Base-by-base conservation (phyloP, 2,888 invertebrate species). In the Epinotia ramella region DNA sequence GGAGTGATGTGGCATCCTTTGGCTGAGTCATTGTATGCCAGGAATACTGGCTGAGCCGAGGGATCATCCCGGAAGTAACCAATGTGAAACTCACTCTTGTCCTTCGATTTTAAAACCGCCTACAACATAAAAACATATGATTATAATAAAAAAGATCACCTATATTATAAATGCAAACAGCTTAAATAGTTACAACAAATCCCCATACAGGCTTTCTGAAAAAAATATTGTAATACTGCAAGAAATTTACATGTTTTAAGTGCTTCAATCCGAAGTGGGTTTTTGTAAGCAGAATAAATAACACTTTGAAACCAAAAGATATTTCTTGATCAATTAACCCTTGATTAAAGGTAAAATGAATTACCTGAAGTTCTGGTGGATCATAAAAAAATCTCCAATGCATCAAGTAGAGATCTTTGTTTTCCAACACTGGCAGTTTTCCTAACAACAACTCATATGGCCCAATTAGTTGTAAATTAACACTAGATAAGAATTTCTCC, bases 381-480 rank as follows among this genome's bases (percentile, higher is more conserved):
- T 99, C 99, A 89, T 97, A 98, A 87, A 96, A 98, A 90, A 97
- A 99, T 81, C 99, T 95, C 97, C 98, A 98, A 87, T 99, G 98
- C 12, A 96, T 91, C 66, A 98, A 94, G 86, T 96, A 97, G 77
- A 96, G 92, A 77, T 96, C 92, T 77, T 96, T 95, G 77, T 95
- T 90, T 0, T 95, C 89, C 33, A 95, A 87, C 74, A 91, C 88
- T 2, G 95, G 95, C 78, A 97, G 94, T 83, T 95, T 95, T 7
- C 96, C 96, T 64, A 95, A 92, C 56, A 99, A 88, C 70, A 98
- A 96, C 89, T 99, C 98, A 92, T 96, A 99, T 0, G 99, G 98
- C 0, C 99, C 99, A 62, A 98, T 97, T 63, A 98, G 91, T 80
- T 95, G 91, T 57, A 98, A 91, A 76, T 96, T 96, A 40, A 97